Conservation (phyloP, 2,888 invertebrate genomes). For the Coleophora flavipennella region DNA sequence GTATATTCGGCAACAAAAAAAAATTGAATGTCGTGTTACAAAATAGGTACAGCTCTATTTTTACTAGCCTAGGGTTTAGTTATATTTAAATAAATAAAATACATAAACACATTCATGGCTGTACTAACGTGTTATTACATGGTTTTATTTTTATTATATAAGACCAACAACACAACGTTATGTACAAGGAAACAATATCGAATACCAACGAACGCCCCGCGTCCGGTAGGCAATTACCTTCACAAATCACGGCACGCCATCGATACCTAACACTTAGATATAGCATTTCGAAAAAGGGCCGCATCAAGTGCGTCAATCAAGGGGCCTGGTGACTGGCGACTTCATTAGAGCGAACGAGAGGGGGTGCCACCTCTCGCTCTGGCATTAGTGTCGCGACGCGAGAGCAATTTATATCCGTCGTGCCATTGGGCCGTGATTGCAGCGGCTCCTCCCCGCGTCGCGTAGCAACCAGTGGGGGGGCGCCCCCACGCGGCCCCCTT, state of each 20-base stretch:
- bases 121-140: too few relatives aligned
- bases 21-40: too few relatives aligned
- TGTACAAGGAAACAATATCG: conserved; percentile 23
- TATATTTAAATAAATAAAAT: too few relatives aligned
- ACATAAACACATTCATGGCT: too few relatives aligned
- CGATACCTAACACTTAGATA: conserved; percentile 49
- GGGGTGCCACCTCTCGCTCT: conserved; percentile 36
- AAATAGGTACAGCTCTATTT: too few relatives aligned
- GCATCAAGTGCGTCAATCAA: conserved; percentile 58
- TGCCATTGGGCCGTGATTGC: conserved; percentile 74
- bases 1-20: too few relatives aligned
- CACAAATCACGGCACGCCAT: conserved; percentile 55
- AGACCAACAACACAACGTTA: conserved; percentile 4
- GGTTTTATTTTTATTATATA: too few relatives aligned
- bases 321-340: conserved; percentile 56
- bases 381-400: conserved; percentile 58
- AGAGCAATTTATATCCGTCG: conserved; percentile 74
- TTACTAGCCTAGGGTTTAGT: too few relatives aligned
- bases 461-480: conserved; percentile 72
- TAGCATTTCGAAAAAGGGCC: conserved; percentile 59
- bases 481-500: conserved; percentile 32
- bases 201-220: conserved; percentile 28
- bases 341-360: conserved; percentile 63
- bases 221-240: conserved; percentile 32
- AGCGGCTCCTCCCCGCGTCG: conserved; percentile 76